These are phyloP conservation scores for Melinopterus prodromus DNA, from an alignment of 2,888 invertebrate genomes.

Conservation along the genomic window DNA sequence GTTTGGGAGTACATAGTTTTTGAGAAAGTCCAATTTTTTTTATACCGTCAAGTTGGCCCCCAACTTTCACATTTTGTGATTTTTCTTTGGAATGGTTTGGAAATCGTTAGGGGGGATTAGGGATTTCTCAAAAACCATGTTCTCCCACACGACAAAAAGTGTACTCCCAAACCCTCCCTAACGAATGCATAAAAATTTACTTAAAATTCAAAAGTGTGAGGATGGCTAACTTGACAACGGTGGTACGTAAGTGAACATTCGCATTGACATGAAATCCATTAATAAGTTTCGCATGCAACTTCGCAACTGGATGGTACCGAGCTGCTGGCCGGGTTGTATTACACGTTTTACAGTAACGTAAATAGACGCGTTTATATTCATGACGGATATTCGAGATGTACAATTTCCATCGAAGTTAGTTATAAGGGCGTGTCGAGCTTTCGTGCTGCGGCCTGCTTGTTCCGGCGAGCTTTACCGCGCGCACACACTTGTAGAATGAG, in stretches of 20 bases:
- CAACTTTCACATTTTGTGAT: no score
- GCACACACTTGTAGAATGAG: background rate
- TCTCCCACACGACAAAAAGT: no score
- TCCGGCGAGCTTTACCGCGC: background rate
- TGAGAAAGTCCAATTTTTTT: no score
- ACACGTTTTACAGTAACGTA: background rate
- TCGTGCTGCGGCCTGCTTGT: background rate
- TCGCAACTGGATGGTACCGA: background rate
- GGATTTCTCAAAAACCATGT: no score
- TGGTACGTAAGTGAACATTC: background rate
- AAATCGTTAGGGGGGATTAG: no score
- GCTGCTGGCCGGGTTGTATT: background rate
- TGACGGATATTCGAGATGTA: background rate
- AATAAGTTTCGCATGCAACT: background rate
- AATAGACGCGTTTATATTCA: background rate
- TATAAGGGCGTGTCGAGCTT: background rate
- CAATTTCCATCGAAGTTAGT: background rate
- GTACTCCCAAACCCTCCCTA: no score
- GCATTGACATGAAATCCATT: background rate
- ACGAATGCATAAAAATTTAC: no score
- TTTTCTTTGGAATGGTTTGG: no score
- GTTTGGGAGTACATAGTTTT: no score
- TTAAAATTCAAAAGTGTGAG: no score
- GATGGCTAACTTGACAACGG: no score
- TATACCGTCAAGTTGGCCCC: no score